phyloP scores from a whole-genome alignment of 2,888 invertebrate genomes.

The Rhopalosiphum nymphaeae region DNA sequence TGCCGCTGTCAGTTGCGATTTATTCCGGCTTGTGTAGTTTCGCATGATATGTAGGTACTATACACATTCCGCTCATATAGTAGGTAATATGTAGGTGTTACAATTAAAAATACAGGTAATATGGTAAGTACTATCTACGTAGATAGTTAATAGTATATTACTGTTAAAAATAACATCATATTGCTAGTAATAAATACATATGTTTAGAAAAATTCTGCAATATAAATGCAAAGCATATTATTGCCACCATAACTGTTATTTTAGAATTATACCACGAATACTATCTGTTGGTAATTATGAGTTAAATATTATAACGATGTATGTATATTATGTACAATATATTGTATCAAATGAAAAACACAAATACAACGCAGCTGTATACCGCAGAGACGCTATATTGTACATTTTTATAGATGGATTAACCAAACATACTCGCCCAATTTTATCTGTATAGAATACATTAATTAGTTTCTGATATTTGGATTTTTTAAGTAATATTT shows the following conservation, averaged over 20 bases:
- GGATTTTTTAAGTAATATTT: background rate
- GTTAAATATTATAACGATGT: too few species aligned
- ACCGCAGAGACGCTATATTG: too few species aligned
- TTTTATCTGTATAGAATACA: background rate
- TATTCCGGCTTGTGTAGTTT: background rate
- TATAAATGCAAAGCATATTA: too few species aligned
- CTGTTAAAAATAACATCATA: too few species aligned
- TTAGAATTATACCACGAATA: too few species aligned
- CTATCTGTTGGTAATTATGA: too few species aligned
- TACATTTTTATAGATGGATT: background rate
- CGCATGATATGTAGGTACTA: background rate
- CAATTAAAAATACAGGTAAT: background rate
- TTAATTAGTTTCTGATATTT: background rate
- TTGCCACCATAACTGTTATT: too few species aligned
- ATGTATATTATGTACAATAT: background rate
- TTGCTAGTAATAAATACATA: too few species aligned
- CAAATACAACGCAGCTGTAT: background rate
- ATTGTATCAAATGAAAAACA: background rate
- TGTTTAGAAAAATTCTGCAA: too few species aligned
- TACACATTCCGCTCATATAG: background rate
- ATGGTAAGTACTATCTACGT: background rate
- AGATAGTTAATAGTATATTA: too few species aligned
- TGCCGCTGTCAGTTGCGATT: background rate
- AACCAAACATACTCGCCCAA: background rate
- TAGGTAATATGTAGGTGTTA: background rate